phyloP scores from a whole-genome alignment of 2,888 invertebrate species.

The Cabera pusaria region DNA sequence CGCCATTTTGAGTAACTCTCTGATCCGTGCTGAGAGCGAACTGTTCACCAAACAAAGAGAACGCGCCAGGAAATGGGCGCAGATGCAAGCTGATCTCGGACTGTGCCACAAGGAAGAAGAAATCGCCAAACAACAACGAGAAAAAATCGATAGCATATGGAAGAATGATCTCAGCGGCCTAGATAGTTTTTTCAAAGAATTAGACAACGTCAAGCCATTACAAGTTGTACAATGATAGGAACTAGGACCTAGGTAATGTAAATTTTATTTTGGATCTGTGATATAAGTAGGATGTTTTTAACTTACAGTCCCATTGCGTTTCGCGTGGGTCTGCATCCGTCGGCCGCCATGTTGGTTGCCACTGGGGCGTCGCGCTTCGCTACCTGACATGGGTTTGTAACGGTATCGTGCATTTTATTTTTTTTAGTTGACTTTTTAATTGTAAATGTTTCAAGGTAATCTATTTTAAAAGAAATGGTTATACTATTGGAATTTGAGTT shows the following conservation, averaged over 20 bases:
- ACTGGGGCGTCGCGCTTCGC: slow-evolving; percentile 82
- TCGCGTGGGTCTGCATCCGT: slow-evolving; percentile 82
- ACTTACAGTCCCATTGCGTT: slow-evolving; percentile 83
- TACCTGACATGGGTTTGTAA: slow-evolving; percentile 83
- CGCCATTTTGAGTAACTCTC: slow-evolving; percentile 85
- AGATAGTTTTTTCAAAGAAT: slow-evolving; percentile 86
- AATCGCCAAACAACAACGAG: slow-evolving; percentile 63
- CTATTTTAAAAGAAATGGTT: slow-evolving; percentile 56
- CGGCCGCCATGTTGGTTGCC: slow-evolving; percentile 84
- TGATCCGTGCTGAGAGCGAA: slow-evolving; percentile 84
- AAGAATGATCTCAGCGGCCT: slow-evolving; percentile 85
- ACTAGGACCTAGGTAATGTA: slow-evolving; percentile 61
- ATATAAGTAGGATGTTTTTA: slow-evolving; percentile 81
- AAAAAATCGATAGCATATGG: slow-evolving; percentile 77
- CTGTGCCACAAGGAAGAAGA: slow-evolving; percentile 73
- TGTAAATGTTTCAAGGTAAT: slow-evolving; percentile 68
- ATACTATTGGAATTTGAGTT: slow-evolving; percentile 72
- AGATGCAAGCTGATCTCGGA: slow-evolving; percentile 78
- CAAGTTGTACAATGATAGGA: slow-evolving; percentile 48
- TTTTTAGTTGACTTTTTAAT: slow-evolving; percentile 56
- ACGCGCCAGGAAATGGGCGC: slow-evolving; percentile 84
- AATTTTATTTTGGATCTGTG: slow-evolving; percentile 72
- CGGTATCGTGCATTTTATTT: slow-evolving; percentile 80
- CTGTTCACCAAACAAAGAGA: slow-evolving; percentile 85
- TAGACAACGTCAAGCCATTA: slow-evolving; percentile 83